phyloP scores from a whole-genome alignment of 2,113 vertebrate genomes.

The Holacanthus passer region DNA sequence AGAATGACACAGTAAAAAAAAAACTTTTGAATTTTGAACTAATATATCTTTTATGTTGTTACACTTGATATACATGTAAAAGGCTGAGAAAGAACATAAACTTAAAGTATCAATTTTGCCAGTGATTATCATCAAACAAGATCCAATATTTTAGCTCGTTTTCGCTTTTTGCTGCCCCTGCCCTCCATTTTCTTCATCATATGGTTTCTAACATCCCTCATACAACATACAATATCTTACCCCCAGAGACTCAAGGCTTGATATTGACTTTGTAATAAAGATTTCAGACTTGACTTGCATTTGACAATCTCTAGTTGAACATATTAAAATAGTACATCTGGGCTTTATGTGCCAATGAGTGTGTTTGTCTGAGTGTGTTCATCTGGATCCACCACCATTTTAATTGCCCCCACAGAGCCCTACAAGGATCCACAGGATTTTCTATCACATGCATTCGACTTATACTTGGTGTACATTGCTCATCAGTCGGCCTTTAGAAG shows the following conservation, averaged over 20 bases:
- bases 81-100: neutral
- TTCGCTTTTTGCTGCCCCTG: neutral
- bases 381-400: constrained; percentile 46
- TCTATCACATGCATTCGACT: constrained; percentile 1
- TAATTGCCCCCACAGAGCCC: constrained; percentile 64
- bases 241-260: neutral
- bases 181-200: neutral
- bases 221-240: too few relatives aligned
- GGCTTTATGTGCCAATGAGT: constrained; percentile 1
- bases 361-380: constrained; percentile 38
- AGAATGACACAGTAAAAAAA: too few relatives aligned
- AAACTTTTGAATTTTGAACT: too few relatives aligned
- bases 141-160: neutral
- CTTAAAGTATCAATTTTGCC: neutral
- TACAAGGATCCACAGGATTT: constrained; percentile 6
- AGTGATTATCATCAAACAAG: neutral
- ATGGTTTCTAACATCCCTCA: neutral
- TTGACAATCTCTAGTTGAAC: neutral
- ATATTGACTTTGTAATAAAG: neutral
- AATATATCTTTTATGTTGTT: too few relatives aligned
- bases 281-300: neutral
- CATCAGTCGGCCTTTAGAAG: neutral
- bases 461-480: neutral
- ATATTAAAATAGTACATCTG: neutral
- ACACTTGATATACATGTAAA: neutral